phyloP scores from a whole-genome alignment of 1,140 invertebrate genomes.

The Sycophaga agraensis region DNA sequence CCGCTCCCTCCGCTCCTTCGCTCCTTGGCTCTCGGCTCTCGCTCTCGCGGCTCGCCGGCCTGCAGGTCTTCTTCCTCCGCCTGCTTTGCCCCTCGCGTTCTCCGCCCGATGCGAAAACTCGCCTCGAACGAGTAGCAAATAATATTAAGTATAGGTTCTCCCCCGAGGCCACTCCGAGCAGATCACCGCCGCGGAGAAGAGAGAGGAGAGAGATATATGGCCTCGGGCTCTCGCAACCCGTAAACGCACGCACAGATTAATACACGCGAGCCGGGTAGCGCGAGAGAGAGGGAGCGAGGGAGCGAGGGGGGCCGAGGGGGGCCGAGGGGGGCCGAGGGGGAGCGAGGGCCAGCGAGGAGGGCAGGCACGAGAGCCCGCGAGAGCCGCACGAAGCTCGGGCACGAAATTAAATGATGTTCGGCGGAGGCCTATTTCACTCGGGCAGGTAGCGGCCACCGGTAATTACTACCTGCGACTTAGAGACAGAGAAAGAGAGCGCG shows the following conservation, averaged over 20 bases:
- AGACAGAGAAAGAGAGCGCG: slow-evolving; percentile 22
- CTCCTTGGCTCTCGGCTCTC: background rate
- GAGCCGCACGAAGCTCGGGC: slow-evolving; percentile 26
- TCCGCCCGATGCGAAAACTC: slow-evolving; percentile 7
- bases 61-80: too few species aligned
- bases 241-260: slow-evolving; percentile 30
- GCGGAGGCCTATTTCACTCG: slow-evolving; percentile 49
- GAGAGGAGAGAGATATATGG: slow-evolving; percentile 37
- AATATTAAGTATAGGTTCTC: slow-evolving; percentile 53
- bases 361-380: background rate
- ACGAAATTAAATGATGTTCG: slow-evolving; percentile 55
- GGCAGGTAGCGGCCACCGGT: slow-evolving; percentile 55
- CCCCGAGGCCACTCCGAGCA: slow-evolving; percentile 25
- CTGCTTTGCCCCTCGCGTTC: background rate
- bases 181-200: slow-evolving; percentile 9
- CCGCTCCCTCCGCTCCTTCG: background rate
- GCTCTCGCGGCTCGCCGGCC: background rate
- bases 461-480: slow-evolving; percentile 54
- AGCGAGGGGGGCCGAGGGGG: background rate
- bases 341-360: background rate
- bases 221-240: slow-evolving; percentile 26
- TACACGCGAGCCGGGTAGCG: slow-evolving; percentile 16
- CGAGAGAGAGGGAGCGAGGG: background rate
- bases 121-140: slow-evolving; percentile 45
- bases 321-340: background rate